Evolutionary conservation across 1,140 invertebrate species (phyloP).

Genomic region (Pseudobourletiella spinata): DNA sequence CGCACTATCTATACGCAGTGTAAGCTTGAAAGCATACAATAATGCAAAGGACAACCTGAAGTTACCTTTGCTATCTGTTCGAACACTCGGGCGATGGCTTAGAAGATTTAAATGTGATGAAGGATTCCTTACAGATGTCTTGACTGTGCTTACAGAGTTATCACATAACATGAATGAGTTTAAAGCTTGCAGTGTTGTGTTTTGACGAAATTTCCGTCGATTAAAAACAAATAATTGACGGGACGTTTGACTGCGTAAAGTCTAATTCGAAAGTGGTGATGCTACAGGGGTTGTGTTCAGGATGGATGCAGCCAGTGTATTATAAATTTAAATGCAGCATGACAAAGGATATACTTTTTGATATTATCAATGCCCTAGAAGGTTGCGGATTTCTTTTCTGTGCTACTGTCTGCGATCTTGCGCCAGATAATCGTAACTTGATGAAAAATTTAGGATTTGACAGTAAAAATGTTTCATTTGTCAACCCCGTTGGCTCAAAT

Average conservation of each 20-base stretch:
- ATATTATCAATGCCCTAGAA: constrained; percentile 18
- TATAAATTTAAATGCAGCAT: constrained; percentile 29
- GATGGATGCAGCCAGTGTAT: constrained; percentile 34
- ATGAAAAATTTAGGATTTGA: not conserved
- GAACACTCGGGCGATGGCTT: not conserved
- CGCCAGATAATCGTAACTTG: not conserved
- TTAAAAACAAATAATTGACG: not conserved
- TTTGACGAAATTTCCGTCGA: constrained; percentile 23
- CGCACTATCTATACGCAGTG: too few relatives aligned
- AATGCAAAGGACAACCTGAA: constrained; percentile 2
- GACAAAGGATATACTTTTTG: constrained; percentile 13
- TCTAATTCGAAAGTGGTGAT: constrained; percentile 19
- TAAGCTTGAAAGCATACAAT: too few relatives aligned
- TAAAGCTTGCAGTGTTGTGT: not conserved
- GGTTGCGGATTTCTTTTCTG: constrained; percentile 15
- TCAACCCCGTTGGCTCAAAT: constrained; percentile 5
- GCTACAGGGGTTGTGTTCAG: constrained; percentile 18
- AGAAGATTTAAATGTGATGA: not conserved
- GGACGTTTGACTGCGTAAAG: not conserved
- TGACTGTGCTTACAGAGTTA: not conserved
- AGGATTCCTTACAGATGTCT: constrained; percentile 9
- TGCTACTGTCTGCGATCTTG: constrained; percentile 20
- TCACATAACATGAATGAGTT: not conserved
- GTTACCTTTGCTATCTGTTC: constrained; percentile 1
- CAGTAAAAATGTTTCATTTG: not conserved